Conservation (phyloP, 2,797 vertebrate species). For the Psittacula echo region DNA sequence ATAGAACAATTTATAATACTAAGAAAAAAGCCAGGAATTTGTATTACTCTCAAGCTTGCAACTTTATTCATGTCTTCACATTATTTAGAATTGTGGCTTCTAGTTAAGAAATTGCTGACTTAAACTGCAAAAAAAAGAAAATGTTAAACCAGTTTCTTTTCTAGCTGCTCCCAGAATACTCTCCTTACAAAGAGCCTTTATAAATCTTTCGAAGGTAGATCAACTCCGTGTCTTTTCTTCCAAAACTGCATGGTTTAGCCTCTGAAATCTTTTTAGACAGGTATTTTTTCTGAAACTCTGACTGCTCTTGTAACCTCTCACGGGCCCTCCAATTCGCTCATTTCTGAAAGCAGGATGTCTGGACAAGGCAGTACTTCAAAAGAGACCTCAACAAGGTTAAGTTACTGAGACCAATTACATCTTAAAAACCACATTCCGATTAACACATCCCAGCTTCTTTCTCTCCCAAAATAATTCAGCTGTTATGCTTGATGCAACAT, state of each 20-base stretch:
- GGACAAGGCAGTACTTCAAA: neutral
- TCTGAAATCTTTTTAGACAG: neutral
- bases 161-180: neutral
- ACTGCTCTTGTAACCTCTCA: neutral
- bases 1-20: neutral
- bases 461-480: neutral
- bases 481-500: neutral
- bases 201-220: neutral
- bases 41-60: neutral
- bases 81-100: neutral
- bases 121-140: neutral
- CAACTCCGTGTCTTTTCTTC: neutral
- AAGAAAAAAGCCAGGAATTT: neutral
- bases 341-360: neutral
- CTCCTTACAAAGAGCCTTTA: neutral
- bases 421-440: neutral
- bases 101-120: neutral
- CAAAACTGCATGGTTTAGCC: neutral
- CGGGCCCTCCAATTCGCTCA: neutral
- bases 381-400: neutral
- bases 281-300: neutral
- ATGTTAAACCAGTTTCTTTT: neutral
- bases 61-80: neutral
- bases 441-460: neutral
- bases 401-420: neutral